Evolutionary conservation across 2,113 vertebrate species (phyloP).

Genomic region (Cranoglanis bouderius): DNA sequence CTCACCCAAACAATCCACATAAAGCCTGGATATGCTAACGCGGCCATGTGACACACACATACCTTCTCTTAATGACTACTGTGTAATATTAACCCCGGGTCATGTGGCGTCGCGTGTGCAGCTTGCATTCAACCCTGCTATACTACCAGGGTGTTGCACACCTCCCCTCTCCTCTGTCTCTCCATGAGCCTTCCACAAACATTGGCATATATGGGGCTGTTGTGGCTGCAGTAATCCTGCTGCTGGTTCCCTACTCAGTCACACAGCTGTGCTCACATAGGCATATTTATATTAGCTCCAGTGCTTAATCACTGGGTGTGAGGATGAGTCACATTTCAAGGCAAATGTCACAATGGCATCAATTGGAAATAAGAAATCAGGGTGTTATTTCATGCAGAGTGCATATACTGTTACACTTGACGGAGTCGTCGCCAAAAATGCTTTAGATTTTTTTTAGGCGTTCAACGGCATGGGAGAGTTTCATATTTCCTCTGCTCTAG

Average conservation of each 20-base stretch:
- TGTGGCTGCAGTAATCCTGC: conserved; percentile 25
- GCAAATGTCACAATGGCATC: conserved; percentile 9
- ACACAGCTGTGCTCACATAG: conserved; percentile 19
- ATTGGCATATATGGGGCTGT: conserved; percentile 69
- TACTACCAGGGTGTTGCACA: conserved; percentile 51
- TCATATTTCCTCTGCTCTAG: neutral
- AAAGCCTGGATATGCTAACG: conserved; percentile 30
- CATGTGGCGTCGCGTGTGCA: conserved; percentile 41
- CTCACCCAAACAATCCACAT: conserved; percentile 45
- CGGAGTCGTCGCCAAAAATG: neutral
- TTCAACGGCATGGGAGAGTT: neutral
- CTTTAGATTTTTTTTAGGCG: neutral
- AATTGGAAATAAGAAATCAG: neutral
- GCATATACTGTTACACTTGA: neutral
- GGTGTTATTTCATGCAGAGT: neutral
- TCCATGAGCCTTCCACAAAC: conserved; percentile 65
- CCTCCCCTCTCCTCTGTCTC: conserved; percentile 55
- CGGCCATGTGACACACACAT: conserved; percentile 20
- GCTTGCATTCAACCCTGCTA: conserved; percentile 58
- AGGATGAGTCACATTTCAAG: conserved; percentile 15
- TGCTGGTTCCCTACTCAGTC: conserved; percentile 2
- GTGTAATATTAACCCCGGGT: conserved; percentile 37
- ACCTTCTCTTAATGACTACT: neutral
- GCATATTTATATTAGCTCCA: neutral
- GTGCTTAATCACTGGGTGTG: conserved; percentile 20